Conservation (phyloP, 92 coral and sea anemone genomes). For the Bergia puertoricense region DNA sequence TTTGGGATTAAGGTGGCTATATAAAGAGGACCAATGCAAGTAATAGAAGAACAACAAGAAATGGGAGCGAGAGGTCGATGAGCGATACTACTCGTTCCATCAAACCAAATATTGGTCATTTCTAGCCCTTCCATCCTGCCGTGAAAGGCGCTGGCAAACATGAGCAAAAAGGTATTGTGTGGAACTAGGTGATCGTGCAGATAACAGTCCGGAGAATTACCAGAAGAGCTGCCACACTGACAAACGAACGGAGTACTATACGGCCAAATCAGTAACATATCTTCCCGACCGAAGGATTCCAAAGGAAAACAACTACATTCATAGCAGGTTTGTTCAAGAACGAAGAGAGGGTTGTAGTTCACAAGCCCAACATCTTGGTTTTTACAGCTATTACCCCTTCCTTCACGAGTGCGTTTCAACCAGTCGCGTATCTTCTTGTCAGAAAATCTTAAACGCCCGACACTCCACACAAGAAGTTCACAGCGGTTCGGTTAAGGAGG, state of each 20-base stretch:
- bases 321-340: too few species aligned
- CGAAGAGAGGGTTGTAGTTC: too few species aligned
- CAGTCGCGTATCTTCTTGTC: too few species aligned
- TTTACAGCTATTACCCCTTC: too few species aligned
- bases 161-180: not conserved
- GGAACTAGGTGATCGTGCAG: not conserved
- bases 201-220: not conserved
- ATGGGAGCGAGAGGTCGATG: not conserved
- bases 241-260: not conserved
- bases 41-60: not conserved
- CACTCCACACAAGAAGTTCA: too few species aligned
- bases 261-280: too few species aligned
- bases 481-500: too few species aligned
- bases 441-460: too few species aligned
- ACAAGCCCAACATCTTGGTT: too few species aligned
- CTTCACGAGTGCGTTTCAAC: too few species aligned
- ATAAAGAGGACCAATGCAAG: not conserved
- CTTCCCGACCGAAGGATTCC: too few species aligned
- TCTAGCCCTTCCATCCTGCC: not conserved
- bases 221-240: not conserved
- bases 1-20: not conserved
- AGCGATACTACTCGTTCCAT: not conserved
- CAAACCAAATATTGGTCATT: constrained; percentile 4
- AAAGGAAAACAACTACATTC: too few species aligned
- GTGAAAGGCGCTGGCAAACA: not conserved